Conservation (phyloP, 2,888 invertebrate genomes). For the Phasia obesa region DNA sequence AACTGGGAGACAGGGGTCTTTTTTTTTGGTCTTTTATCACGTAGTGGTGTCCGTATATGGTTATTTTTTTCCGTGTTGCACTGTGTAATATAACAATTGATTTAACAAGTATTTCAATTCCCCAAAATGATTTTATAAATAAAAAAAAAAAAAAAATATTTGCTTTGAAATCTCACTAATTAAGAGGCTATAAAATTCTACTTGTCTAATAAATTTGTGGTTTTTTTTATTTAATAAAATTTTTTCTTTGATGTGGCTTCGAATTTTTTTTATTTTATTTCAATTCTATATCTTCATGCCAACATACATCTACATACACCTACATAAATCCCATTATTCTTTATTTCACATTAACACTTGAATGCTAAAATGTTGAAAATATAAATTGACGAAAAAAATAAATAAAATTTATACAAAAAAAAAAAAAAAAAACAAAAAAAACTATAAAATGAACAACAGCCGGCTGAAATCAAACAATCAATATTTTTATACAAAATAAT, state of each 20-base stretch:
- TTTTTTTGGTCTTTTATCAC: too few relatives aligned
- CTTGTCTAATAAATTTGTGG: not conserved
- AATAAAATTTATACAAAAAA: constrained; percentile 6
- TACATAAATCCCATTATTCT: not conserved
- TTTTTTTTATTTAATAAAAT: not conserved
- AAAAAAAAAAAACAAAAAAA: constrained; percentile 23
- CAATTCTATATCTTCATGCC: not conserved
- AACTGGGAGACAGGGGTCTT: too few relatives aligned
- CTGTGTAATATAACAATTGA: too few relatives aligned
- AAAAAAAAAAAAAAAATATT: too few relatives aligned
- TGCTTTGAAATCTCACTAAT: too few relatives aligned
- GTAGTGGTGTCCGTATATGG: too few relatives aligned
- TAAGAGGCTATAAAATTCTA: not conserved
- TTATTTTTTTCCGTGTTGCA: too few relatives aligned
- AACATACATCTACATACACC: not conserved
- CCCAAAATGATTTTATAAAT: too few relatives aligned
- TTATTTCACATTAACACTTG: constrained; percentile 56
- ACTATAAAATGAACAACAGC: constrained; percentile 23
- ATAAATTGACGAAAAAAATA: not conserved
- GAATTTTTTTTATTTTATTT: not conserved
- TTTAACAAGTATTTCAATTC: too few relatives aligned
- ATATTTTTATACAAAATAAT: not conserved
- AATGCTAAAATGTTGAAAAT: constrained; percentile 32
- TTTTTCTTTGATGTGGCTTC: constrained; percentile 38
- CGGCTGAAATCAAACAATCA: constrained; percentile 43